These are phyloP conservation scores for Pseudococcus viburni DNA, from an alignment of 2,888 invertebrate genomes.

Conservation along the genomic window DNA sequence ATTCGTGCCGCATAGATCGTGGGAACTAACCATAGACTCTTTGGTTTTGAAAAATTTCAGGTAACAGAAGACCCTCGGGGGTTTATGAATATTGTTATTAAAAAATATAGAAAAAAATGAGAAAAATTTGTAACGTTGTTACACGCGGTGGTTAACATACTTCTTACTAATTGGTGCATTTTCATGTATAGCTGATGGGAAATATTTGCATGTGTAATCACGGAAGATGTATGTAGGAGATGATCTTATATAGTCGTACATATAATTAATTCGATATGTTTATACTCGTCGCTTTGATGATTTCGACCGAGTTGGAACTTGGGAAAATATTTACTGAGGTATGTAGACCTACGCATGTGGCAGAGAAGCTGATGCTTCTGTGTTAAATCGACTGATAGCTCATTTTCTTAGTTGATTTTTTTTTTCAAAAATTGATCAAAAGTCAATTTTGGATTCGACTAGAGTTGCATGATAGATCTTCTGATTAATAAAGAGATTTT, in stretches of 20 bases:
- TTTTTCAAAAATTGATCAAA: no score
- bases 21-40: not conserved
- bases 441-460: no score
- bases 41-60: constrained; percentile 17
- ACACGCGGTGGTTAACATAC: constrained; percentile 28
- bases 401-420: no score
- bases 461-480: no score
- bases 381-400: no score
- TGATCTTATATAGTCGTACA: not conserved
- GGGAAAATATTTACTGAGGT: not conserved
- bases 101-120: not conserved
- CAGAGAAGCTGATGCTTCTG: no score
- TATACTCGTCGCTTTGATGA: not conserved
- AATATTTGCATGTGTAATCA: constrained; percentile 44
- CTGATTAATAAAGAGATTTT: no score
- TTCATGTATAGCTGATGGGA: constrained; percentile 25
- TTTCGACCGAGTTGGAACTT: not conserved
- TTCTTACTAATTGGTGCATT: constrained; percentile 47
- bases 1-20: constrained; percentile 34
- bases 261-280: not conserved
- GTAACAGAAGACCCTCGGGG: not conserved
- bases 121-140: not conserved
- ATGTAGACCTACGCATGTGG: no score
- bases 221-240: not conserved
- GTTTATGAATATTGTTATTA: constrained; percentile 40